Base-by-base conservation (phyloP, 2,113 vertebrate species). In the Dicentrarchus labrax region DNA sequence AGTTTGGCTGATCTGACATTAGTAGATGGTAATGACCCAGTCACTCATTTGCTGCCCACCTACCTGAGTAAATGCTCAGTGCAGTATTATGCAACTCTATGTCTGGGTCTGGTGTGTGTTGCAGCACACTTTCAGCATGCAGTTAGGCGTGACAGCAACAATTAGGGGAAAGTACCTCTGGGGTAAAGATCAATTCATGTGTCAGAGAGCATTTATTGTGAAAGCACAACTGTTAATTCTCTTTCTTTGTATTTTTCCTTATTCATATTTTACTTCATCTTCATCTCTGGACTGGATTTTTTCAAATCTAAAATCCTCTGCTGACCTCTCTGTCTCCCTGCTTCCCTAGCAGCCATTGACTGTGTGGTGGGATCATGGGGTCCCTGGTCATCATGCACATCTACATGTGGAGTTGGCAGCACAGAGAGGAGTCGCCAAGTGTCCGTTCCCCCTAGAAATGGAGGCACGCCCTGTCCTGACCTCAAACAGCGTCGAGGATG, bases 401-500 rank as follows among this genome's bases (percentile, higher is more conserved):
- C 96, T n/a, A 86, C 67, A 0, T 97, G 97, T 21, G 96, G 96
- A 8, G 83, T 92, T 0, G 96, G 97, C 72, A 97, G 96, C 91
- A 94, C 94, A 6, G 95, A 96, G 75, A 93, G 97, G 83, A 96
- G 90, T 68, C 95, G 97, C 48, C 96, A 95, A 85, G 96, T 97
- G 43, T 94, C 93, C 0, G 74, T 96, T 36, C 96, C 96, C 0
- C 97, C 97, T 1, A 93, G 94, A 75, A 96, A 96, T 0, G 96
- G 96, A 60, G 96, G 97, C n/a, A 92, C 88, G 1, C 96, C 96
- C 16, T 97, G 97, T 50, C 97, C 96, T 0, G 96, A 97, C 82
- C 96, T 98, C 73, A 97, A 95, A 82, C 97, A 98, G 91, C 95
- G 96, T 3, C 89, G 96, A 2, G 97, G 97, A 36, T 98, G 97